Evolutionary conservation across 2,113 vertebrate species (phyloP).

Genomic region (Centrocercus urophasianus): DNA sequence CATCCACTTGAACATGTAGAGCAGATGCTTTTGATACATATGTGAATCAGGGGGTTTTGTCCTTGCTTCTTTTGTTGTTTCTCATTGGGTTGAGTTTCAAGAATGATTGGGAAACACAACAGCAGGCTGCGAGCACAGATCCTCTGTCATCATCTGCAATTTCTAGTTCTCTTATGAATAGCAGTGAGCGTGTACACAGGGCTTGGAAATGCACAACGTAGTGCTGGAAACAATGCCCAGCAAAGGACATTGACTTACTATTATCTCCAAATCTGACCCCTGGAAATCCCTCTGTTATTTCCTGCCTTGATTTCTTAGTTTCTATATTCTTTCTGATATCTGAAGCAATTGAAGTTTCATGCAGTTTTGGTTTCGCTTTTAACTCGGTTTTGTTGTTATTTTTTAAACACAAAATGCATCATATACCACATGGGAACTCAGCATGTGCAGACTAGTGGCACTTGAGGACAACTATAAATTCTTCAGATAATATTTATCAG

Average conservation of each 20-base stretch:
- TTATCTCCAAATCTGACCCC: neutral
- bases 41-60: neutral
- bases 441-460: neutral
- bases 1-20: neutral
- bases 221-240: neutral
- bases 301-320: neutral
- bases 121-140: neutral
- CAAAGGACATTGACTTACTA: neutral
- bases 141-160: neutral
- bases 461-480: neutral
- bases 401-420: neutral
- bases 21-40: neutral
- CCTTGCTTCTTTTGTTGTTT: neutral
- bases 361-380: neutral
- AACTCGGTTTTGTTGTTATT: neutral
- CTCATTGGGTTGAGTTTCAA: neutral
- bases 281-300: neutral
- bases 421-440: neutral
- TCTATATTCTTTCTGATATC: neutral
- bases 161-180: neutral
- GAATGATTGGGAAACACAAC: neutral
- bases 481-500: neutral
- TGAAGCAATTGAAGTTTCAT: neutral
- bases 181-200: rapidly evolving
- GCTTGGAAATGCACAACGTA: neutral